These are phyloP conservation scores for Chlorops oryzae DNA, from an alignment of 1,140 invertebrate species.

Conservation along the genomic window DNA sequence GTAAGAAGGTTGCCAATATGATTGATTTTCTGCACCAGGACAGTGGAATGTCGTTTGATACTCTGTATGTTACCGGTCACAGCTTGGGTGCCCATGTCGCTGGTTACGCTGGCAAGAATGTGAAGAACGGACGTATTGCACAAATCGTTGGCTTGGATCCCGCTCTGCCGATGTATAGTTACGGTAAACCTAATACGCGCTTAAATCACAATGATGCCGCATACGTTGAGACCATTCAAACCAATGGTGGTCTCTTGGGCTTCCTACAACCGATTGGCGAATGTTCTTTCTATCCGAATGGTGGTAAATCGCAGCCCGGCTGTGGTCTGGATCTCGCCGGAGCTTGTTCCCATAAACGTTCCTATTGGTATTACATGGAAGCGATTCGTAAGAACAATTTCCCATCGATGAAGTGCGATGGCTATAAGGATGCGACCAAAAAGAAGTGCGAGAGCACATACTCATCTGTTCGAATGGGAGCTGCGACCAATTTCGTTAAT, in stretches of 20 bases:
- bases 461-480: slow-evolving; percentile 24
- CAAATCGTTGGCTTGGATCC: slow-evolving; percentile 49
- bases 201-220: slow-evolving; percentile 46
- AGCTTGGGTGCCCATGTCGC: slow-evolving; percentile 51
- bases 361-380: slow-evolving; percentile 32
- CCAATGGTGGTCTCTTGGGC: slow-evolving; percentile 51
- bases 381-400: slow-evolving; percentile 20
- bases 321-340: slow-evolving; percentile 46
- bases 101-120: slow-evolving; percentile 50
- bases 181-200: slow-evolving; percentile 27
- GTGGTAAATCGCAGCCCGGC: slow-evolving; percentile 52
- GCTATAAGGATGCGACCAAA: slow-evolving; percentile 14
- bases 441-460: slow-evolving; percentile 20
- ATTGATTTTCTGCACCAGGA: slow-evolving; percentile 38
- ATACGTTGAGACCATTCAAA: slow-evolving; percentile 52
- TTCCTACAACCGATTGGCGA: slow-evolving; percentile 49
- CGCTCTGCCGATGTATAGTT: slow-evolving; percentile 44
- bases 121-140: slow-evolving; percentile 27
- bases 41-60: slow-evolving; percentile 29
- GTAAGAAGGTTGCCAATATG: slow-evolving; percentile 37
- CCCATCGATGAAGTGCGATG: slow-evolving; percentile 14
- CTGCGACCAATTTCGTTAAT: slow-evolving; percentile 13
- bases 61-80: slow-evolving; percentile 44
- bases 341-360: slow-evolving; percentile 37
- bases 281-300: slow-evolving; percentile 55